Evolutionary conservation across 2,888 invertebrate genomes (phyloP), one percentile per base, ranked within the genome.

Genomic region (Drosophila sordidula): DNA sequence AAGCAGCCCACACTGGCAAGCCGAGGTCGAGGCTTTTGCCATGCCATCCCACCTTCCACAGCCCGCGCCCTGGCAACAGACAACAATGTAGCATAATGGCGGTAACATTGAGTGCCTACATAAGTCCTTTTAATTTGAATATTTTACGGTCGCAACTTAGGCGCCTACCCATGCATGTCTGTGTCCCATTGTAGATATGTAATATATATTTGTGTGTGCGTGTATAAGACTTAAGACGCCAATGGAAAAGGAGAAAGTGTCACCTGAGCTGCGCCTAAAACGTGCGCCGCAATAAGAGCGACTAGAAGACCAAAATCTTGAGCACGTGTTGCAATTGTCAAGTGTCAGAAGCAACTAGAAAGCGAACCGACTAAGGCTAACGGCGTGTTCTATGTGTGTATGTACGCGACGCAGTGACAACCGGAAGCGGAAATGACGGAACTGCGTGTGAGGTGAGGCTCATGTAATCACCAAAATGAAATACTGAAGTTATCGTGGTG

Each of bases 121-220:
- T 80, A 90, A 90, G 88, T 90, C 88, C 80, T 84, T 90, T 88
- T 86, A 89, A 89, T 89, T 89, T 89, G 87, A 89, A 89, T 90
- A 90, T 89, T 89, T 89, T 83, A 89, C 75, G 77, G 58, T 70
- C 61, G 66, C 65, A 76, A 71, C 71, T 70, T 67, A 75, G 52
- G 69, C 52, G 57, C 18, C 42, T 12, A 41, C 18, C 42, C 26
- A 12, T 25, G 6, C 32, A 51, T 58, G 38, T 55, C 51, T 57
- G 22, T 39, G 47, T 61, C 41, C 29, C 16, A 38, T 50, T 18
- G 34, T 34, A 34, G 3, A 34, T 34, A 34, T 32, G 11, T 42
- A 22, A 22, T 11, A 6, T 12, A 58, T 66, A 44, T 67, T 56
- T 51, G 42, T 42, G 41, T 50, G 47, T 58, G 42, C 44, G 51